phyloP scores from a whole-genome alignment of 2,113 vertebrate genomes.

The Nothobranchius kuhntae region DNA sequence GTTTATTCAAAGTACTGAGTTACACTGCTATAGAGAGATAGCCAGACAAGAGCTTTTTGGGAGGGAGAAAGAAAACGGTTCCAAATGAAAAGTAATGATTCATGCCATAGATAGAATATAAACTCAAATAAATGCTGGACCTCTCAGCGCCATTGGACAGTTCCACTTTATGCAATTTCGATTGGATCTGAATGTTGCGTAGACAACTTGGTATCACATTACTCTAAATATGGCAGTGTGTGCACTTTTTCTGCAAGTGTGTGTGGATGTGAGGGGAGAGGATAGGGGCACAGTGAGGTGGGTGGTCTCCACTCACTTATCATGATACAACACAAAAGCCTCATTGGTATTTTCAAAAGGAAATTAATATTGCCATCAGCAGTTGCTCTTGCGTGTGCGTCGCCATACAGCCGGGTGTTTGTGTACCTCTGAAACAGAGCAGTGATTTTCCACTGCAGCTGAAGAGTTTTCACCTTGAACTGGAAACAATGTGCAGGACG shows the following conservation, averaged over 20 bases:
- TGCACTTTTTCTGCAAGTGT: slow-evolving; percentile 34
- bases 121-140: slow-evolving; percentile 73
- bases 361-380: slow-evolving; percentile 84
- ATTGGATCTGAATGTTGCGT: slow-evolving; percentile 77
- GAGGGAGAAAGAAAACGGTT: slow-evolving; percentile 75
- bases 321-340: slow-evolving; percentile 80
- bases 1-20: slow-evolving; percentile 82
- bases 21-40: slow-evolving; percentile 83
- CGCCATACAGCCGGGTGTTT: slow-evolving; percentile 41
- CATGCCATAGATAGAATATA: slow-evolving; percentile 77
- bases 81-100: slow-evolving; percentile 80
- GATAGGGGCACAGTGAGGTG: slow-evolving; percentile 78
- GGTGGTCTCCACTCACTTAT: slow-evolving; percentile 89
- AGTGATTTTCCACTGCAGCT: slow-evolving; percentile 50
- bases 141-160: slow-evolving; percentile 63
- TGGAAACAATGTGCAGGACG: too few relatives aligned
- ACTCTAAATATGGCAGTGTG: slow-evolving; percentile 78
- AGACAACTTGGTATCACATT: slow-evolving; percentile 85
- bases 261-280: slow-evolving; percentile 29
- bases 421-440: slow-evolving; percentile 38
- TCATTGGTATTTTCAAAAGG: slow-evolving; percentile 90
- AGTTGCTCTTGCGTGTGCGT: slow-evolving; percentile 56
- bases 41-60: slow-evolving; percentile 73
- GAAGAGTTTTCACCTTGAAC: slow-evolving; percentile 26
- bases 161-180: slow-evolving; percentile 78